Base-by-base conservation (phyloP, 2,797 vertebrate genomes). In the Protonibea diacanthus region DNA sequence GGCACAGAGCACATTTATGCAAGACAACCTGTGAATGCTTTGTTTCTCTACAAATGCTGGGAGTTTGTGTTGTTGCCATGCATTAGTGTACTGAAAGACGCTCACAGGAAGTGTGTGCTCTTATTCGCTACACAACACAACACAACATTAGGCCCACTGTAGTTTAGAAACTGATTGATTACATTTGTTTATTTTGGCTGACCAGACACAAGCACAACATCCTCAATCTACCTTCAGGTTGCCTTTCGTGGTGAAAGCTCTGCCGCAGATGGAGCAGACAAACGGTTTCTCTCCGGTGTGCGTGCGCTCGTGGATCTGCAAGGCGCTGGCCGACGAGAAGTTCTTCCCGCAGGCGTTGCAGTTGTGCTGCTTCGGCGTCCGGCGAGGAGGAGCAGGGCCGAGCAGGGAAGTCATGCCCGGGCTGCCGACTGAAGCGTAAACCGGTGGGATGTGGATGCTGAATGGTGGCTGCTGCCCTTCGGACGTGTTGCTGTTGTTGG, bases 281-380 rank as follows among this genome's bases (percentile, higher is more conserved):
- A 99, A 99, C 0, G 98, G 98, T 91, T 99, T 99, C 96, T 99
- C 98, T 79, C 98, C 98, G 0, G 98, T 99, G 96, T 99, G 98
- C 18, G 97, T 99, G 86, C 98, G 97, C 91, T 98, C 97, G 5
- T 99, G 98, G 95, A 99, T 99, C 96, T 99, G 98, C 78, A 99
- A 96, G 78, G 98, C 98, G 71, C 98, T 99, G 93, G 97, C 98
- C 15, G 98, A 99, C 14, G 98, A 99, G 95, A 99, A 99, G 95
- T 98, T 99, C 96, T 99, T 99, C 86, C 97, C 97, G 8, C 98
- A 99, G 0, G 91, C 97, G 78, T 96, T 96, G 94, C 98, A 99
- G 95, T 98, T 98, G 96, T 99, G 98, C 90, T 99, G 98, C 94
- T 98, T 99, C 48, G 97, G 95, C 0, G 96, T 96, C 78, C 98